Evolutionary conservation across 2,113 vertebrate genomes (phyloP).

Genomic region (rat (Rattus norvegicus)): GRCr8 NC_086038.1:41611501-41612000

Average conservation of each 20-base stretch:
- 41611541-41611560: constrained; percentile 90
- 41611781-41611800: constrained; percentile 82
- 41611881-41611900: constrained; percentile 60
- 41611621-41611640: constrained; percentile 89
- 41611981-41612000: background rate
- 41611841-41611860: constrained; percentile 74
- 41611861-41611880: constrained; percentile 67
- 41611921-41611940: background rate
- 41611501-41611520: constrained; percentile 69
- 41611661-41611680: constrained; percentile 90
- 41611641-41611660: constrained; percentile 88
- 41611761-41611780: constrained; percentile 76
- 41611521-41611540: constrained; percentile 87
- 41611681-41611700: constrained; percentile 91
- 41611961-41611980: background rate
- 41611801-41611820: constrained; percentile 80
- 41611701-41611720: constrained; percentile 84
- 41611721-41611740: constrained; percentile 87
- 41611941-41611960: background rate
- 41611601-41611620: constrained; percentile 88
- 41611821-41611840: constrained; percentile 74
- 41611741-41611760: constrained; percentile 80
- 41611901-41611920: background rate
- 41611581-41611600: constrained; percentile 90
- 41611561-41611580: constrained; percentile 86